These are phyloP conservation scores for Suricata suricatta DNA, from an alignment of 2,113 vertebrate genomes.

Conservation along the genomic window DNA sequence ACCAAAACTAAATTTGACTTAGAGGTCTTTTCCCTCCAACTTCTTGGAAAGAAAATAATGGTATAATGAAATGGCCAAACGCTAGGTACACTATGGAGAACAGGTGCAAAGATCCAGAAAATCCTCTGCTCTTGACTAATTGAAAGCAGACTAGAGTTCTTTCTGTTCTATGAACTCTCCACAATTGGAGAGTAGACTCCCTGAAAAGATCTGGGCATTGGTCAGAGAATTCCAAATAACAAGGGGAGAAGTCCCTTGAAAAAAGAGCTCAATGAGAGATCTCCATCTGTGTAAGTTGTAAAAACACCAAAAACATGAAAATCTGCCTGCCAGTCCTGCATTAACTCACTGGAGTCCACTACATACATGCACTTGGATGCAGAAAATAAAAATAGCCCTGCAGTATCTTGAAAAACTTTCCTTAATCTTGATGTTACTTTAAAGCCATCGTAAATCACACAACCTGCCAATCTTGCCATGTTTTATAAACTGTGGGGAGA, in stretches of 20 bases:
- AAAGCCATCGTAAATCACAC: conserved; percentile 82
- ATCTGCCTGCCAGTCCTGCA: rapidly evolving
- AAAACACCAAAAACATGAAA: not conserved
- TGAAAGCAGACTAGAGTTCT: not conserved
- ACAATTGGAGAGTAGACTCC: not conserved
- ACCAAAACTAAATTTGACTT: conserved; percentile 21
- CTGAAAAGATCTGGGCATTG: not conserved
- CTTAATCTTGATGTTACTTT: conserved; percentile 82
- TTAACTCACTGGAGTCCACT: not conserved
- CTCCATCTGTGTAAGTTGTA: not conserved
- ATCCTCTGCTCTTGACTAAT: conserved; percentile 3
- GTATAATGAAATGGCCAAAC: not conserved
- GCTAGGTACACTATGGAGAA: not conserved
- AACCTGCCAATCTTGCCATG: conserved; percentile 71
- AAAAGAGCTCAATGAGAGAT: not conserved
- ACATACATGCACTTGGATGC: conserved; percentile 22
- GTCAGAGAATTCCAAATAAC: not conserved
- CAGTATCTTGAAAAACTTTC: conserved; percentile 79
- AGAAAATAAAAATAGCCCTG: conserved; percentile 72
- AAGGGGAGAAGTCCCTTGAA: not conserved
- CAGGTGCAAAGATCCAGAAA: not conserved
- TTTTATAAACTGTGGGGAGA: conserved; percentile 84
- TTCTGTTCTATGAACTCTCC: not conserved
- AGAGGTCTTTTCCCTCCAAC: not conserved
- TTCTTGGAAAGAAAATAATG: not conserved